Base-by-base conservation (phyloP, 30 jellyfish, hydroid and myxozoan genomes). In the Turritopsis rubra region DNA sequence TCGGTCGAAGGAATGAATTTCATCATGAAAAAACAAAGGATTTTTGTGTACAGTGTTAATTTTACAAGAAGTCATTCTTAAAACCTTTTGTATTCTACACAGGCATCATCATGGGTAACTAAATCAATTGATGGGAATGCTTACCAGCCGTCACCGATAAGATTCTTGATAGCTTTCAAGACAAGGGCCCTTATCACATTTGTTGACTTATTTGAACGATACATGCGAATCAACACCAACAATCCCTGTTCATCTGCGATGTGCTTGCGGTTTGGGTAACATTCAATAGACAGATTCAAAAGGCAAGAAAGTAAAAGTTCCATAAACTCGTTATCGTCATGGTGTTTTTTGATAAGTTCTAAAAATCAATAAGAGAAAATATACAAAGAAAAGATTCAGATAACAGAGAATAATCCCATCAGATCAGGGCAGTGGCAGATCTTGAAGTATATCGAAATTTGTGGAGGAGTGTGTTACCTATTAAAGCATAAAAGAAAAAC, bases 131-230 rank as follows among this genome's bases (percentile, higher is more conserved):
- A 41, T 41, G 5, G 5, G 60, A 41, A 41, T 41, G 60, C 82
- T 30, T 9, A 74, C 82, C 82, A 74, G 17, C 82, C 82, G 21
- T 74, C 60, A n/a, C 82, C 65, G 13, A 74, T 30, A 21, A 74
- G 65, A 30, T 74, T 74, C 23, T 74, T 74, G 18, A 74, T 9
- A 24, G 82, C 82, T 74, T 29, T 74, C 82, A 74, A 26, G 16
- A 74, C 71, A 17, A 74, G 65, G 9, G 18, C 65, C n/a, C 60
- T 74, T 21, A n/a, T 74, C 16, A 0, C 82, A 1, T 23, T 13
- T 21, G 28, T 4, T 20, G 82, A n/a, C 60, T 27, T 23, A 28
- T 28, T 28, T 30, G 65, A 23, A 16, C 82, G 82, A 30, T 74
- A 74, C 18, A 74, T 24, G 27, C 27, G 28, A 41, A 74, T 74